phyloP scores from a whole-genome alignment of 2,888 invertebrate species.

The Ophion ellenae region DNA sequence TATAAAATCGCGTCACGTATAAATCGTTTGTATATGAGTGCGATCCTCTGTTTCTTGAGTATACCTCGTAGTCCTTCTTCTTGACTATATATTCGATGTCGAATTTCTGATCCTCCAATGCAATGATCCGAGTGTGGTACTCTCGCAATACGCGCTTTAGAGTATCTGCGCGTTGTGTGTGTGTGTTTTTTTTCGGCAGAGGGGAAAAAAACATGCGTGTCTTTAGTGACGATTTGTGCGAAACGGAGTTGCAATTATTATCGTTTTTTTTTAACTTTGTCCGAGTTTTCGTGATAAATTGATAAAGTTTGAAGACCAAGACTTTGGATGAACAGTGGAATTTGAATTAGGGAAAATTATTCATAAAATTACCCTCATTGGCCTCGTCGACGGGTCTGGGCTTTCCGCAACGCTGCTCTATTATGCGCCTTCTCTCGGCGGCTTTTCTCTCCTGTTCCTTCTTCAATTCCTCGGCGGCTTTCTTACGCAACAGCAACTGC shows the following conservation, averaged over 20 bases:
- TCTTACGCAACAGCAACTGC: slow-evolving; percentile 99
- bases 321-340: not conserved
- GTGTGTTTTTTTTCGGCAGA: slow-evolving; percentile 1
- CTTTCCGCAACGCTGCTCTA: slow-evolving; percentile 97
- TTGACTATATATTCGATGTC: slow-evolving; percentile 99
- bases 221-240: slow-evolving; percentile 54
- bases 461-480: slow-evolving; percentile 99
- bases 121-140: slow-evolving; percentile 94
- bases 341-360: not conserved
- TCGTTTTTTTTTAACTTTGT: slow-evolving; percentile 6
- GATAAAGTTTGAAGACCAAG: not conserved
- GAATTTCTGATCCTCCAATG: slow-evolving; percentile 97
- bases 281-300: slow-evolving; percentile 14
- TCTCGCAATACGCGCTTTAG: slow-evolving; percentile 91
- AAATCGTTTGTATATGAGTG: not conserved
- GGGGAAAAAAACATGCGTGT: slow-evolving; percentile 45
- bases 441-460: slow-evolving; percentile 99
- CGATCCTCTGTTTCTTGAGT: slow-evolving; percentile 56
- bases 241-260: not conserved
- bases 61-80: slow-evolving; percentile 99
- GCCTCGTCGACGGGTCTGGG: slow-evolving; percentile 95
- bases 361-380: slow-evolving; percentile 92
- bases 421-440: slow-evolving; percentile 98
- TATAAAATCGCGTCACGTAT: not conserved
- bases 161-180: slow-evolving; percentile 86